Base-by-base conservation (phyloP, 2,797 vertebrate genomes). In the Rhabdophis nuchalis region DNA sequence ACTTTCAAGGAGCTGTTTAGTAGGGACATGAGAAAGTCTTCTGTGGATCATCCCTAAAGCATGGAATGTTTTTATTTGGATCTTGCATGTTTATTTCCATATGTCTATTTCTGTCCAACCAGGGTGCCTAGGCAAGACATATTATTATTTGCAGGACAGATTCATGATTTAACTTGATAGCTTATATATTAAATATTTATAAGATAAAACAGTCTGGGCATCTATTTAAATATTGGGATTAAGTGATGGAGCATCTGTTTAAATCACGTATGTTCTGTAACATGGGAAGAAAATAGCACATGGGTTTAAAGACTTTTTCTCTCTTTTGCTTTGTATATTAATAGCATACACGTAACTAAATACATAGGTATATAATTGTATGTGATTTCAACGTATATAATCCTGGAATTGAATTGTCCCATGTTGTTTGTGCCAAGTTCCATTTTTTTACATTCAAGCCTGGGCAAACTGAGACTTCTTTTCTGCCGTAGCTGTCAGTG, bases 401-500 rank as follows among this genome's bases (percentile, higher is more conserved):
- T 90, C 32, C 14, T 89, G 13, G 6, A 29, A 9, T 64, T 64
- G 4, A 54, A 68, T 14, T 46, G 50, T 68, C 5, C 46, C 46
- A 1, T 41, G 11, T 52, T 86, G 36, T 72, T 32, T 56, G n/a
- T 12, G n/a, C 41, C 8, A 23, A 54, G 29, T 93, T 93, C 88
- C 88, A 89, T 10, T 27, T 90, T 92, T 89, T 82, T 32, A 60
- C 85, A 41, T 89, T 89, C 89, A 86, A 8, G 14, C 87, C 87
- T 68, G n/a, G 23, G 36, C 52, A 60, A 60, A 91, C 90, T 54
- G 88, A 91, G 52, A 86, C 87, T 57, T 94, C 54, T 29, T 20
- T 89, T 41, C 23, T 87, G 57, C 7, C 18, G 36, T 18, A 86
- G 57, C n/a, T 64, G 1, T 82, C 89, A 53, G 23, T 29, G 32